Evolutionary conservation across 2,888 invertebrate genomes (phyloP).

Genomic region (Drepana falcataria): DNA sequence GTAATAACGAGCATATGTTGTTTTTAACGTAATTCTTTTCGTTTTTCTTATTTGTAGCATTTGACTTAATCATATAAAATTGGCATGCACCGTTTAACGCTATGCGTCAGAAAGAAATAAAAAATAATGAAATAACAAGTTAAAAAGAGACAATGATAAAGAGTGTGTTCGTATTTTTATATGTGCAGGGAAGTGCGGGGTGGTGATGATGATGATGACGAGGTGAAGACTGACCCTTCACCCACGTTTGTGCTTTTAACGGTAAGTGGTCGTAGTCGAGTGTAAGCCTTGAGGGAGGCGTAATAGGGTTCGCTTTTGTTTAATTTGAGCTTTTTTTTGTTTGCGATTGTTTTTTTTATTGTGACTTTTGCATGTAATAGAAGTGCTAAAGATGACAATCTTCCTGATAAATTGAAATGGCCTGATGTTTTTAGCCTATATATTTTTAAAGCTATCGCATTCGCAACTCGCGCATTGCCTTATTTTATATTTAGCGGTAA

Average conservation of each 20-base stretch:
- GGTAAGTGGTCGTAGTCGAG: constrained; percentile 31
- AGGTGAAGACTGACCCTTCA: constrained; percentile 25
- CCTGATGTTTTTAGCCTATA: too few species aligned
- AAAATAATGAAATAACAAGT: constrained; percentile 28
- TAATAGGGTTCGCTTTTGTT: neutral
- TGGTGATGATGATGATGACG: constrained; percentile 35
- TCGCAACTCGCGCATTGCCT: too few species aligned
- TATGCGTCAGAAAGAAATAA: constrained; percentile 52
- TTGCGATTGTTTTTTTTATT: too few species aligned
- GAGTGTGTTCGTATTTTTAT: constrained; percentile 79
- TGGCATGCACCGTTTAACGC: constrained; percentile 72
- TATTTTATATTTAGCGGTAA: too few species aligned
- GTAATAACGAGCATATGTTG: constrained; percentile 27
- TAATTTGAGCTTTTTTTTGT: too few species aligned
- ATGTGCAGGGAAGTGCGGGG: constrained; percentile 70
- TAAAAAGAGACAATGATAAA: constrained; percentile 48
- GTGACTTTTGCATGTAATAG: too few species aligned
- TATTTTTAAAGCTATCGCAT: too few species aligned
- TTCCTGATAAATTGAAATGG: too few species aligned
- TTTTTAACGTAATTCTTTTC: constrained; percentile 30
- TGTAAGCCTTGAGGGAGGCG: neutral
- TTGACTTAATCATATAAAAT: constrained; percentile 54
- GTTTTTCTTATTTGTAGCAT: constrained; percentile 63
- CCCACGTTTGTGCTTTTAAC: constrained; percentile 15
- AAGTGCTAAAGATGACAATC: too few species aligned